Conservation (phyloP, 2,113 vertebrate species). For the Corythoichthys haematopterus region DNA sequence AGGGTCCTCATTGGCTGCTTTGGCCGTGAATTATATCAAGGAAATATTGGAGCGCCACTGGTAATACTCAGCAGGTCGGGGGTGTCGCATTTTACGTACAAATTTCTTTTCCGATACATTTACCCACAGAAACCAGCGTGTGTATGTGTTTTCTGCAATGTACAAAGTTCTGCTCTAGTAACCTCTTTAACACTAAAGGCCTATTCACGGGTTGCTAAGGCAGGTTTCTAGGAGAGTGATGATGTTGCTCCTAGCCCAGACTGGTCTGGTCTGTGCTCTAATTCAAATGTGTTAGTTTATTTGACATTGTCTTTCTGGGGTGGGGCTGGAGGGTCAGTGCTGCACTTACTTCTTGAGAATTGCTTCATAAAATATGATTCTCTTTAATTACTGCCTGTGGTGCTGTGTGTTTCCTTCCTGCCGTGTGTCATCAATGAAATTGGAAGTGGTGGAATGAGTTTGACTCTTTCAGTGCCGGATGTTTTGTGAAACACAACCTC, state of each 20-base stretch:
- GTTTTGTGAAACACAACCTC: too few species aligned
- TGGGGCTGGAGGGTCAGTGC: slow-evolving; percentile 73
- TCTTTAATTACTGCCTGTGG: slow-evolving; percentile 70
- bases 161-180: slow-evolving; percentile 55
- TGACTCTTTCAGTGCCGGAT: neutral
- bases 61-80: slow-evolving; percentile 47
- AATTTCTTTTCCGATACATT: slow-evolving; percentile 32
- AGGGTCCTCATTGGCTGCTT: slow-evolving; percentile 70
- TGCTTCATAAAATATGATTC: slow-evolving; percentile 79
- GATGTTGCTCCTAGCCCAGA: slow-evolving; percentile 73
- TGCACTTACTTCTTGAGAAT: slow-evolving; percentile 77
- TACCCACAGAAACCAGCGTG: slow-evolving; percentile 63
- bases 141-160: slow-evolving; percentile 41
- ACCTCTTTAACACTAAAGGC: slow-evolving; percentile 57
- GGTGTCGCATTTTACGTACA: slow-evolving; percentile 43
- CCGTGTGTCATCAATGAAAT: slow-evolving; percentile 30
- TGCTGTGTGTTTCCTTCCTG: slow-evolving; percentile 67
- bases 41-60: slow-evolving; percentile 58
- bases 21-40: slow-evolving; percentile 69
- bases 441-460: neutral
- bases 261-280: slow-evolving; percentile 71
- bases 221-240: slow-evolving; percentile 65
- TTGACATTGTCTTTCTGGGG: slow-evolving; percentile 73
- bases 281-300: slow-evolving; percentile 70
- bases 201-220: slow-evolving; percentile 58